Evolutionary conservation across 2,888 invertebrate genomes (phyloP), one percentile per base, ranked within the genome.

Genomic region (Lapara coniferarum): DNA sequence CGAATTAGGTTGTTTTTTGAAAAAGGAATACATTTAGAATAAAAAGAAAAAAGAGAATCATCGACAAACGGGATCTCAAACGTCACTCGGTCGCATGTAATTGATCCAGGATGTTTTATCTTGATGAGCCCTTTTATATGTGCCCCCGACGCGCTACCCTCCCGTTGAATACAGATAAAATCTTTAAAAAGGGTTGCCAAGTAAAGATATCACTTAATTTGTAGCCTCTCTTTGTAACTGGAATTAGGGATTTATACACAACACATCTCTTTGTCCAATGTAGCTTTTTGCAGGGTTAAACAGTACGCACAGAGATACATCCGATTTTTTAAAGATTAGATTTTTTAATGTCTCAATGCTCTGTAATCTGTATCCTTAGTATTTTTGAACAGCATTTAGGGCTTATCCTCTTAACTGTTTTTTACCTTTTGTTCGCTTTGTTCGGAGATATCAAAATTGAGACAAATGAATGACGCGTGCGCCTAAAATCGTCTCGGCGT

Each of bases 171-270:
- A 81, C 84, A 86, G 93, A 93, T 93, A 91, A 88, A 82, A 92
- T 93, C 92, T 91, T 86, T 88, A 91, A 92, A 70, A 93, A 93
- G 92, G 93, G 93, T 91, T 93, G 91, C 89, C 90, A 89, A 88
- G 89, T 91, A 90, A 90, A 91, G 91, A 92, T 92, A 92, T 90
- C 90, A 91, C 91, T 92, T 93, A 93, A 93, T 93, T 93, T 93
- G 93, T 93, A 91, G 89, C 89, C 86, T 88, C 88, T 91, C 91
- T 90, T 91, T 91, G 89, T 92, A 87, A 86, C 86, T 81, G 84
- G 88, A 84, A 88, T 89, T 89, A 87, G 87, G 84, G 87, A 84
- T 83, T 86, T 85, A 83, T 85, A 85, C 85, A 85, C 86, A 88
- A 87, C 80, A 83, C 74, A 81, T 80, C 82, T 85, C 87, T 88